Evolutionary conservation across 2,888 invertebrate species (phyloP), one percentile per base, ranked within the genome.

Genomic region (Listrodromus nycthemerus): DNA sequence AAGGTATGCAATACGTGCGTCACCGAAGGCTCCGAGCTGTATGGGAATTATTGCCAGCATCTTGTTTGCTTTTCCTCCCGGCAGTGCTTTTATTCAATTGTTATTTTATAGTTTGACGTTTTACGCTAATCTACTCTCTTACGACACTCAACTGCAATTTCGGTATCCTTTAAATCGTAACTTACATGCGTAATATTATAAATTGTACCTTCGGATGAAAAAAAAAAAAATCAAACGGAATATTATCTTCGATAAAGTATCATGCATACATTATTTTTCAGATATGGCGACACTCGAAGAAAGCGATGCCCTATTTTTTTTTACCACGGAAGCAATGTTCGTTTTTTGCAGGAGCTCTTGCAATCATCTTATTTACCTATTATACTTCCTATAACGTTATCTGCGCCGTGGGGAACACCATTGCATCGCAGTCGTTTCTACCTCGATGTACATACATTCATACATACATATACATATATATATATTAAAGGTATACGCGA

Each of bases 381-480:
- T 89, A 75, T 76, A 90, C 89, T 90, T 90, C 88, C 88, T 89
- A 87, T 89, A 88, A 89, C 88, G 86, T 87, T 89, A 90, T 91
- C 90, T 91, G 87, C 87, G 87, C 75, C 77, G 75, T 74, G 69
- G 41, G 78, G 75, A 84, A 73, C 80, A 70, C 75, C 73, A 90
- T 89, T 90, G 89, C 89, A 87, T 58, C 30, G 58, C 86, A 87
- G 86, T 88, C 89, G 87, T 90, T 90, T 86, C 89, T 89, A 89
- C 86, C 89, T 89, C 85, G 88, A 83, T 88, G 69, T 80, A 73
- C 67, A 33, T 19, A 50, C 16, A 19, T 76, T 66, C n/a, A 13
- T 66, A 66, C 24, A 52, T 37, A 89, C 85, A 88, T 87, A 88
- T 87, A 87, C 80, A 30, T 58, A 58, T 58, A 24, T 16, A 30